A percentile compares a stretch with the other conserved stretches of the same genome.
phyloP scores from a whole-genome alignment of 2,797 vertebrate species.

The Spondyliosoma cantharus region DNA sequence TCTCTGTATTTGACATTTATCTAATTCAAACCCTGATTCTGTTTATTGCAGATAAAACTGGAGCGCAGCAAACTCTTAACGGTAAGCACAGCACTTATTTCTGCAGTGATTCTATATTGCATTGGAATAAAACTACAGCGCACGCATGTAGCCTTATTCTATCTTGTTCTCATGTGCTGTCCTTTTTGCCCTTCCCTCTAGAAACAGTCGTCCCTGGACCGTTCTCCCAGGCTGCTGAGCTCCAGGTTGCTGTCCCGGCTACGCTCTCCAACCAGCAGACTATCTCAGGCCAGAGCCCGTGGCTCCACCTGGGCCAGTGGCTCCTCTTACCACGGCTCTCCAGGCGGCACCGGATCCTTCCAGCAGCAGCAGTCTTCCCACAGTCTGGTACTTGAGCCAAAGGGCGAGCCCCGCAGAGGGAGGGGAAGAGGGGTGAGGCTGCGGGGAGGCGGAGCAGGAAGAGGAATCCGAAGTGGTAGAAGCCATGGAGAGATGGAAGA shows the following conservation, averaged over 20 bases:
- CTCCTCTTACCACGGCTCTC: conserved; percentile 48
- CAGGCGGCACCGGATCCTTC: conserved; percentile 37
- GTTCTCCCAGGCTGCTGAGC: conserved; percentile 76
- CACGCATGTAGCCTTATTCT: not conserved
- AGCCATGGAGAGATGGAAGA: conserved; percentile 63
- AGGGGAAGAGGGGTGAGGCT: conserved; percentile 81
- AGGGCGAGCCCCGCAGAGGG: conserved; percentile 71
- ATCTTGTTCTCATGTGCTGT: not conserved
- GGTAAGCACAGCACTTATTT: conserved; percentile 69
- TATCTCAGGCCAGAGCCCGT: conserved; percentile 77
- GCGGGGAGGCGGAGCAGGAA: conserved; percentile 77
- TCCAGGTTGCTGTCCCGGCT: conserved; percentile 78
- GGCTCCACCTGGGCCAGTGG: conserved; percentile 61
- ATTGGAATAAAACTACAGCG: not conserved
- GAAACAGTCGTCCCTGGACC: conserved; percentile 78
- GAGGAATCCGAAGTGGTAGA: conserved; percentile 65
- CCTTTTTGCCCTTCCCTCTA: conserved; percentile 43
- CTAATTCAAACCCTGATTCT: conserved; percentile 5
- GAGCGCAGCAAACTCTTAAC: conserved; percentile 84
- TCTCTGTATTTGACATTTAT: not conserved
- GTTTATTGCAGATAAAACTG: conserved; percentile 83
- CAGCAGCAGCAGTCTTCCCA: conserved; percentile 59
- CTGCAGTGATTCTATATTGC: not conserved
- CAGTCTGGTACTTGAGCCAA: conserved; percentile 47
- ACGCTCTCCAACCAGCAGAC: conserved; percentile 71